Base-by-base conservation (phyloP, 2,888 invertebrate genomes). In the Phytoseiulus persimilis region DNA sequence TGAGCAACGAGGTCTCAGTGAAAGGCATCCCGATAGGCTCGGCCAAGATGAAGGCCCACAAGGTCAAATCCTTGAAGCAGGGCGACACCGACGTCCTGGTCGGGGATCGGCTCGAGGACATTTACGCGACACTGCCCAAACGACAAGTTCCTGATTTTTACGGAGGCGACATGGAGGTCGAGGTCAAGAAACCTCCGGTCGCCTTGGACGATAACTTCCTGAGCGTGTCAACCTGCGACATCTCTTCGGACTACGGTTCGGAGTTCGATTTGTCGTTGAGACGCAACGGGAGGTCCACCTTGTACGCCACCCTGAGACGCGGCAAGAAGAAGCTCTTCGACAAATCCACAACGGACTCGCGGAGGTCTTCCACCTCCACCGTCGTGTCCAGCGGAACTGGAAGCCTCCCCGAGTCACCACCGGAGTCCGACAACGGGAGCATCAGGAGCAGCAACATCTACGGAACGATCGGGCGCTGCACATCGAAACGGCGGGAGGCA, bases 141-240 rank as follows among this genome's bases (percentile, higher is more conserved):
- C 32, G 87, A 46, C 89, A 89, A 33, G 83, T 90, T 1, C 91
- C 91, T n/a, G 91, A 91, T 83, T 91, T 91, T 87, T 91, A 91
- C 89, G 91, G 91, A 83, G 91, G 91, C 14, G 31, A 90, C 90
- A 18, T 23, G 28, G 46, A 90, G 39, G n/a, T 90, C 84, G 87
- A 90, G 32, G 87, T 65, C n/a, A 89, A 83, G 46, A n/a, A 39
- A 14, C n/a, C 83, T 39, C 31, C 31, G 11, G 45, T 89, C n/a
- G 45, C 89, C 33, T 87, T 87, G 87, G 87, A 87, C 33, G 87
- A 87, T n/a, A 87, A 87, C 39, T 87, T 87, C 18, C 33, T 87
- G 23, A 39, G 39, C n/a, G 87, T 87, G 32, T 87, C 87, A 6
- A 87, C 32, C 33, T 39, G 87, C 9, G 87, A 87, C 33, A 87